Percentiles rank a stretch among this genome's conserved stretches.
These are phyloP conservation scores for Vireo altiloquus DNA, from an alignment of 2,113 vertebrate species.

Conservation along the genomic window DNA sequence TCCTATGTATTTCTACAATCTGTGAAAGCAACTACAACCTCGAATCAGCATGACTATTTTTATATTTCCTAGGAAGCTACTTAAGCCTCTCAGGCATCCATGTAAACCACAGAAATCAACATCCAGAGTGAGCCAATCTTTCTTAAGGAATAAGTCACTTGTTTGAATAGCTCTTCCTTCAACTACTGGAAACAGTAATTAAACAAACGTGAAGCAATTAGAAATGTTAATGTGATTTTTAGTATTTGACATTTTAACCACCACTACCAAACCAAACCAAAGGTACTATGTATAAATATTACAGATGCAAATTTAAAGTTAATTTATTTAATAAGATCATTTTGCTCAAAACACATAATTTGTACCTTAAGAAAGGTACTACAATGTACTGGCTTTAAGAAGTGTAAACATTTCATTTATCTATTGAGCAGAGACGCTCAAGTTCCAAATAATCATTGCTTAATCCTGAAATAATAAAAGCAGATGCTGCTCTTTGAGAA, in stretches of 20 bases:
- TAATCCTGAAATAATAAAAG: neutral
- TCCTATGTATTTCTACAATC: neutral
- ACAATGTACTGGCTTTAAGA: neutral
- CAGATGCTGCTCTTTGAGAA: neutral
- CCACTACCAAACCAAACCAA: neutral
- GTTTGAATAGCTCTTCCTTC: neutral
- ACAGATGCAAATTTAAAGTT: neutral
- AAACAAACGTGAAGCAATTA: neutral
- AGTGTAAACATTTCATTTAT: neutral
- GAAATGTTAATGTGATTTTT: neutral
- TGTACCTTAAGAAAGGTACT: neutral
- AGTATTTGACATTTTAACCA: neutral
- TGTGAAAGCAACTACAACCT: neutral
- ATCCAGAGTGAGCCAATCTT: neutral
- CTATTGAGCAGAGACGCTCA: neutral
- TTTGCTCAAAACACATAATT: neutral
- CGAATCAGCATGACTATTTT: neutral
- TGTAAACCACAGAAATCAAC: neutral
- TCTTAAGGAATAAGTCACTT: neutral
- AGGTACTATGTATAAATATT: neutral
- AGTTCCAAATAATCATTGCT: neutral
- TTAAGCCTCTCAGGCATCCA: neutral
- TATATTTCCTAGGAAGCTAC: neutral
- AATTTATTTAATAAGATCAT: neutral
- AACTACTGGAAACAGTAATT: neutral